A percentile compares a stretch with the other conserved stretches of the same genome.
Evolutionary conservation across 1,140 invertebrate genomes (phyloP).

Genomic region (Drosophila kepulauana): DNA sequence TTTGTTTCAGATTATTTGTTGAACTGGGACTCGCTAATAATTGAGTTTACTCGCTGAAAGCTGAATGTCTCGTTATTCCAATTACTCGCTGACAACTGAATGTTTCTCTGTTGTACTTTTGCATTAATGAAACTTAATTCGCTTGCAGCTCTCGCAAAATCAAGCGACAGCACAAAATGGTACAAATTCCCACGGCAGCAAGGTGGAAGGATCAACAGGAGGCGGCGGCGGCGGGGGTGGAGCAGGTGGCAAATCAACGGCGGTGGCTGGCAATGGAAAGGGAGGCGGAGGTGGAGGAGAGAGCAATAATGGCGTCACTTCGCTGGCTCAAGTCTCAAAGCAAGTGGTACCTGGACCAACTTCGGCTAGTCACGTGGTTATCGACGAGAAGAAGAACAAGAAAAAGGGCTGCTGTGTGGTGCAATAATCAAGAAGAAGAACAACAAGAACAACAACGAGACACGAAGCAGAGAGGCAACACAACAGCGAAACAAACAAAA

Average conservation of each 20-base stretch:
- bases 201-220: conserved; percentile 54
- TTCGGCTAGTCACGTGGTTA: conserved; percentile 85
- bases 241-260: conserved; percentile 37
- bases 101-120: neutral
- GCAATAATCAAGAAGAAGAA: conserved; percentile 71
- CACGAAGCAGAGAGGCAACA: neutral
- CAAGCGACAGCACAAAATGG: conserved; percentile 84
- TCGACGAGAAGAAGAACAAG: conserved; percentile 84
- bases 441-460: neutral
- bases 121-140: neutral
- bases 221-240: conserved; percentile 35
- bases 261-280: conserved; percentile 27
- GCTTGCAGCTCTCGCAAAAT: conserved; percentile 76
- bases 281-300: conserved; percentile 21
- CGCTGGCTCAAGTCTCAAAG: conserved; percentile 82
- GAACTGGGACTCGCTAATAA: no score
- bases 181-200: conserved; percentile 82
- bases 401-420: conserved; percentile 84
- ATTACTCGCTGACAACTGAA: neutral
- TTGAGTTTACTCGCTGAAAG: no score
- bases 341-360: conserved; percentile 84
- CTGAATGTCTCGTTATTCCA: no score
- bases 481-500: conserved; percentile 8
- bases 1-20: no score
- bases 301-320: conserved; percentile 77